Conservation (phyloP, 1,140 invertebrate genomes). For the Pomacea maculata region DNA sequence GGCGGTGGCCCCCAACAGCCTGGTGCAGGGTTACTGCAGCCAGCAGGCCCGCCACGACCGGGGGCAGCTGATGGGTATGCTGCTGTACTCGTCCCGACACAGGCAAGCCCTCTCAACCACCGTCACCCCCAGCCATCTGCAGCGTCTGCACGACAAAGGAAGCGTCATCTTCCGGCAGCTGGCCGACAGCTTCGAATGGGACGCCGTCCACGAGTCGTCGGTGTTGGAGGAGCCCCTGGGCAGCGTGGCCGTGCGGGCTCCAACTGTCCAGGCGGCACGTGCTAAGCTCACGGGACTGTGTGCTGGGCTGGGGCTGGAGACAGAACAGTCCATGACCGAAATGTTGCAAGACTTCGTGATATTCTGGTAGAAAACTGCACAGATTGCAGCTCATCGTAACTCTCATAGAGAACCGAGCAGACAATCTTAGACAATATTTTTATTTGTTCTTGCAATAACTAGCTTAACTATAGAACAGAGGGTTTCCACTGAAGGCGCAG, state of each 20-base stretch:
- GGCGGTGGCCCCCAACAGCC: too few species aligned
- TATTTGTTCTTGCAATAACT: too few species aligned
- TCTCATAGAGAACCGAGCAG: too few species aligned
- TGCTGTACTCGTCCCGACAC: slow-evolving; percentile 42
- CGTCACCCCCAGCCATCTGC: neutral
- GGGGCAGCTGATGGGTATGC: slow-evolving; percentile 34
- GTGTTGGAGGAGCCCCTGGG: slow-evolving; percentile 31
- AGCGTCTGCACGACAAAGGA: slow-evolving; percentile 20
- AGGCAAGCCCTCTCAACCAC: slow-evolving; percentile 6
- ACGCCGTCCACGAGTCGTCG: neutral
- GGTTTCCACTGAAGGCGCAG: too few species aligned
- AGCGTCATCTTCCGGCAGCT: slow-evolving; percentile 34
- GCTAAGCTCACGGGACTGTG: slow-evolving; percentile 31
- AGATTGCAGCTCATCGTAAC: too few species aligned
- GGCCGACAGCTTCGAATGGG: slow-evolving; percentile 1
- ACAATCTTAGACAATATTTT: too few species aligned
- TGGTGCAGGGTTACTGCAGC: too few species aligned
- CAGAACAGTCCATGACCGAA: slow-evolving; percentile 11
- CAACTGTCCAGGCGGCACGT: slow-evolving; percentile 13
- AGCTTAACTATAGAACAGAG: too few species aligned
- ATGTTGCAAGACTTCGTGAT: slow-evolving; percentile 28
- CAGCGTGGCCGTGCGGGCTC: slow-evolving; percentile 38
- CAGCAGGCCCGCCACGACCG: too few species aligned
- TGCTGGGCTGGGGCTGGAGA: slow-evolving; percentile 27
- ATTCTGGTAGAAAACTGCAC: too few species aligned